phyloP scores from a whole-genome alignment of 2,113 vertebrate genomes.

The Pseudopodoces humilis region DNA sequence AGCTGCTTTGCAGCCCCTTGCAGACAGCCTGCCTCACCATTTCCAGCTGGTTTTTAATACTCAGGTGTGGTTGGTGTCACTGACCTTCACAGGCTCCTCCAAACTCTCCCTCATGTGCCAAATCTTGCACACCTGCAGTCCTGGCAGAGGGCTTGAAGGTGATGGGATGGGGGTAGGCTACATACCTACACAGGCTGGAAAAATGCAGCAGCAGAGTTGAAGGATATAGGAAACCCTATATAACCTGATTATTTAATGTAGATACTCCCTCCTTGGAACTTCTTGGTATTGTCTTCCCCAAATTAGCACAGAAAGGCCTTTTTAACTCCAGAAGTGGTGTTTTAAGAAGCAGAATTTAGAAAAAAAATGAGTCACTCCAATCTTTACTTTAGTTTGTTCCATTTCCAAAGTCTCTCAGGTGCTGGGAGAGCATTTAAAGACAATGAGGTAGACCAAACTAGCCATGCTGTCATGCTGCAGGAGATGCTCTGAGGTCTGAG shows the following conservation, averaged over 20 bases:
- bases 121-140: not conserved
- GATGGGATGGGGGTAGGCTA: not conserved
- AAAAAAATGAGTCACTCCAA: not conserved
- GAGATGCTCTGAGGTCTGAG: not conserved
- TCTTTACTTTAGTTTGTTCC: not conserved
- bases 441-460: not conserved
- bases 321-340: not conserved
- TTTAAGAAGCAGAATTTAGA: not conserved
- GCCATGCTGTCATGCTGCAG: not conserved
- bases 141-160: not conserved
- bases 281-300: not conserved
- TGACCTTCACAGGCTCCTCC: not conserved
- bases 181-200: not conserved
- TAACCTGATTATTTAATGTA: not conserved
- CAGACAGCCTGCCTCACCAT: not conserved
- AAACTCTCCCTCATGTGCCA: not conserved
- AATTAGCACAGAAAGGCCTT: not conserved
- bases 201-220: not conserved
- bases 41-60: not conserved
- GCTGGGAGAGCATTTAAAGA: not conserved
- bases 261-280: not conserved
- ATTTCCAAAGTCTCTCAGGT: not conserved
- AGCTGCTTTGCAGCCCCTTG: not conserved
- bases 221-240: not conserved
- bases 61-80: not conserved